These are phyloP conservation scores for Nothoprocta perdicaria DNA, from an alignment of 2,113 vertebrate species.

Conservation along the genomic window DNA sequence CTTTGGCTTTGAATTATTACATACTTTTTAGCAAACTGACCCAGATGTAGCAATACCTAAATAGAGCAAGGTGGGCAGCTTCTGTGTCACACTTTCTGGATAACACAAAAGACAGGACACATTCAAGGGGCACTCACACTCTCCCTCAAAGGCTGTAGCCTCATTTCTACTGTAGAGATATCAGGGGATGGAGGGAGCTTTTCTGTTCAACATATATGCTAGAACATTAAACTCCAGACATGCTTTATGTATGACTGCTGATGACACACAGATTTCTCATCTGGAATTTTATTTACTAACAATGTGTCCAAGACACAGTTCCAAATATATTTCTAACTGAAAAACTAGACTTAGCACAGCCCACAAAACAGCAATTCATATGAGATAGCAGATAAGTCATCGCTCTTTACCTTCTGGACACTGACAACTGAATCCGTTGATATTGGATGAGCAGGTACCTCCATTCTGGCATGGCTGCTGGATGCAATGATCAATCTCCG, in stretches of 20 bases:
- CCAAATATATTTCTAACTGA: neutral
- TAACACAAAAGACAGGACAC: neutral
- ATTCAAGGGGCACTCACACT: neutral
- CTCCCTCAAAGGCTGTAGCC: neutral
- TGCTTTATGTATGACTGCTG: neutral
- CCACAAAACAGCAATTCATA: neutral
- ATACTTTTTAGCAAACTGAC: neutral
- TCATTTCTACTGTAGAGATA: neutral
- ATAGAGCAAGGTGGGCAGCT: neutral
- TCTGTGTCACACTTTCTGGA: neutral
- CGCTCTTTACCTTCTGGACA: slow-evolving; percentile 88
- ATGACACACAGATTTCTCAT: neutral
- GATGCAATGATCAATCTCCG: slow-evolving; percentile 88
- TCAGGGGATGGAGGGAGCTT: neutral
- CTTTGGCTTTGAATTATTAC: neutral
- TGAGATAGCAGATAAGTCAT: neutral
- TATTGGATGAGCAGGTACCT: slow-evolving; percentile 86
- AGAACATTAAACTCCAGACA: neutral
- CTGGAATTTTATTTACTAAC: neutral
- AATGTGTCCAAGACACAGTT: neutral
- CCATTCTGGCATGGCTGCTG: slow-evolving; percentile 91
- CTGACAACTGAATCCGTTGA: slow-evolving; percentile 88
- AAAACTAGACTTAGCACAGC: neutral
- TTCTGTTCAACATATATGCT: neutral
- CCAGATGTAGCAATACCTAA: neutral